These are phyloP conservation scores for Lucinisca nassula DNA, from an alignment of 2,888 invertebrate genomes.

Conservation along the genomic window DNA sequence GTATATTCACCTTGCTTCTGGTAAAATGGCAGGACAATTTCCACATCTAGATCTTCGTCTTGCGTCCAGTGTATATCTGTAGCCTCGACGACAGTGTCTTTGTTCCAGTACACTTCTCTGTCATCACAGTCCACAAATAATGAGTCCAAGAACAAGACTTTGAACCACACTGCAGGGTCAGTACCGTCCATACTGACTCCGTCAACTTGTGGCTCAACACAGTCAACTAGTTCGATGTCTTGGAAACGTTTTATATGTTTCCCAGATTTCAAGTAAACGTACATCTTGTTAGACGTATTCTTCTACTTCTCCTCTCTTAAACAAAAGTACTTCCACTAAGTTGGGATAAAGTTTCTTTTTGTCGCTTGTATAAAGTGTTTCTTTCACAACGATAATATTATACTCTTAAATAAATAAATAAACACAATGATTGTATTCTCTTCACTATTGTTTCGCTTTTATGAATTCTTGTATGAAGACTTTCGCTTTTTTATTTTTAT, in stretches of 20 bases:
- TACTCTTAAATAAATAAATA: too few species aligned
- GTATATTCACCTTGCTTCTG: background rate
- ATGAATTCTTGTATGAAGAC: too few species aligned
- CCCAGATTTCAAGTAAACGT: conserved; percentile 71
- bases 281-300: conserved; percentile 61
- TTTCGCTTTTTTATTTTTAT: background rate
- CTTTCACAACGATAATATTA: too few species aligned
- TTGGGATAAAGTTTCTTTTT: too few species aligned
- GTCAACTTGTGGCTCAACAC: conserved; percentile 70
- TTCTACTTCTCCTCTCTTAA: too few species aligned
- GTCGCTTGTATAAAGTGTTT: too few species aligned
- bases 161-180: conserved; percentile 85
- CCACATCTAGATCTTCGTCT: background rate
- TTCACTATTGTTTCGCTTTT: too few species aligned
- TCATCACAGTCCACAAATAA: conserved; percentile 83
- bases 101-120: conserved; percentile 76
- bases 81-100: background rate
- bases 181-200: conserved; percentile 66
- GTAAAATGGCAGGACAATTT: background rate
- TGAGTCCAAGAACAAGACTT: conserved; percentile 80
- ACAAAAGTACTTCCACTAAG: too few species aligned
- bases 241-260: conserved; percentile 52
- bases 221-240: conserved; percentile 71
- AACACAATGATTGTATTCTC: too few species aligned
- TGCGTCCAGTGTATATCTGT: conserved; percentile 1